A percentile compares a stretch with the other conserved stretches of the same genome.
These are phyloP conservation scores for Stegodyphus dumicola DNA, from an alignment of 1,140 invertebrate genomes.

Conservation along the genomic window DNA sequence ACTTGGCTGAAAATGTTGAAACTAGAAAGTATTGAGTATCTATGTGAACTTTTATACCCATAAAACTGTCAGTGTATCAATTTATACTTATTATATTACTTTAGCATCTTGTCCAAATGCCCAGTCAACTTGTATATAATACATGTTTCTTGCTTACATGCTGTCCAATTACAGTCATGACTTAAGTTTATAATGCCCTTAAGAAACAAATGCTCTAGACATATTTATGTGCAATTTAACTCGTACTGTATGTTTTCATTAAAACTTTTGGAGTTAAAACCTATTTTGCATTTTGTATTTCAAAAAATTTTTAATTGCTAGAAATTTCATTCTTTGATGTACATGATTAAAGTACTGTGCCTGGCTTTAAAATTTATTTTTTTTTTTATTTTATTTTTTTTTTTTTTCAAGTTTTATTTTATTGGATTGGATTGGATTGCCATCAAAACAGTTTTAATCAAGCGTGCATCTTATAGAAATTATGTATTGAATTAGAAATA, in stretches of 20 bases:
- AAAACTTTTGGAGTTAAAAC: not conserved
- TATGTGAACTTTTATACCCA: too few relatives aligned
- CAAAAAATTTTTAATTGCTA: not conserved
- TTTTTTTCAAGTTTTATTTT: not conserved
- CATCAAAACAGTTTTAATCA: not conserved
- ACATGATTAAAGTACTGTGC: not conserved
- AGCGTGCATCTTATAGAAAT: not conserved
- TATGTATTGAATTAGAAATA: slow-evolving; percentile 9
- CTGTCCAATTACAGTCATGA: too few relatives aligned
- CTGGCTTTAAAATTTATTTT: not conserved
- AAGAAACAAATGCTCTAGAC: too few relatives aligned
- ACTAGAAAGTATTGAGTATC: too few relatives aligned
- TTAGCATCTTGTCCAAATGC: too few relatives aligned
- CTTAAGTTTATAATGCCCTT: too few relatives aligned
- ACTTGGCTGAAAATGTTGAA: not conserved
- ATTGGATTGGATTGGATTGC: not conserved
- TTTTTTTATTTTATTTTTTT: not conserved
- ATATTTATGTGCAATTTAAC: too few relatives aligned
- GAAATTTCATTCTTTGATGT: not conserved
- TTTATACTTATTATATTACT: too few relatives aligned
- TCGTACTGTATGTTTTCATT: too few relatives aligned
- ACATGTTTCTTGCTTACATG: too few relatives aligned
- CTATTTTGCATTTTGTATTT: not conserved
- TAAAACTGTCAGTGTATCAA: too few relatives aligned
- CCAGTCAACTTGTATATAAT: too few relatives aligned